Percentiles rank a stretch among this genome's conserved stretches.
These are phyloP conservation scores for Tamandua tetradactyla DNA, from an alignment of 2,797 vertebrate species.

Conservation along the genomic window DNA sequence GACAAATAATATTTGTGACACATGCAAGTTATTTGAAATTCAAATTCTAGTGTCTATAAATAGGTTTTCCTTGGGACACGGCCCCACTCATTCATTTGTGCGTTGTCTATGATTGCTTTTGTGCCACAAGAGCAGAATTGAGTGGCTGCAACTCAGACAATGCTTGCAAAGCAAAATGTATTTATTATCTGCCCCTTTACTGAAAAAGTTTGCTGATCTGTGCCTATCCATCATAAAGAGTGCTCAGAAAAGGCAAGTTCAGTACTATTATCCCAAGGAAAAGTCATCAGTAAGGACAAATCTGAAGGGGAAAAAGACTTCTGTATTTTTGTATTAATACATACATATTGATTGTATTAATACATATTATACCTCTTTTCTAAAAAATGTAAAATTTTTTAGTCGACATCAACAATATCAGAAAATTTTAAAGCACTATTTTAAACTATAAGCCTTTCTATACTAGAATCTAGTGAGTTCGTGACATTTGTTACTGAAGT, in stretches of 20 bases:
- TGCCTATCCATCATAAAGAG: not conserved
- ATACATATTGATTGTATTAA: conserved; percentile 16
- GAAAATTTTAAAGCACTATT: not conserved
- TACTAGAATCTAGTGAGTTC: not conserved
- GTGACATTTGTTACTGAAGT: not conserved
- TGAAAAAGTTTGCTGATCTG: not conserved
- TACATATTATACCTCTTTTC: not conserved
- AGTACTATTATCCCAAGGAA: not conserved
- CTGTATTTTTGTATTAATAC: conserved; percentile 13
- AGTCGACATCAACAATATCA: not conserved
- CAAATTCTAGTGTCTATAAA: conserved; percentile 43
- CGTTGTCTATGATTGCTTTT: not conserved
- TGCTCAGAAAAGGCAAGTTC: not conserved
- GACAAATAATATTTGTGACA: not conserved
- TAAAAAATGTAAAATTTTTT: conserved; percentile 8
- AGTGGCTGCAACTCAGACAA: not conserved
- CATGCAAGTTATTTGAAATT: not conserved
- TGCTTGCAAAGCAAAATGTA: not conserved
- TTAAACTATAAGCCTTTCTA: not conserved
- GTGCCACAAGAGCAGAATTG: not conserved
- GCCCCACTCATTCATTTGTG: not conserved
- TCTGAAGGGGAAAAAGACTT: not conserved
- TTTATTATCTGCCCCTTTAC: not conserved
- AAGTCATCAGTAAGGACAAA: not conserved
- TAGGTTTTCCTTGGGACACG: not conserved